These are phyloP conservation scores for Tragelaphus strepsiceros DNA, from an alignment of 2,113 vertebrate genomes.

Conservation along the genomic window DNA sequence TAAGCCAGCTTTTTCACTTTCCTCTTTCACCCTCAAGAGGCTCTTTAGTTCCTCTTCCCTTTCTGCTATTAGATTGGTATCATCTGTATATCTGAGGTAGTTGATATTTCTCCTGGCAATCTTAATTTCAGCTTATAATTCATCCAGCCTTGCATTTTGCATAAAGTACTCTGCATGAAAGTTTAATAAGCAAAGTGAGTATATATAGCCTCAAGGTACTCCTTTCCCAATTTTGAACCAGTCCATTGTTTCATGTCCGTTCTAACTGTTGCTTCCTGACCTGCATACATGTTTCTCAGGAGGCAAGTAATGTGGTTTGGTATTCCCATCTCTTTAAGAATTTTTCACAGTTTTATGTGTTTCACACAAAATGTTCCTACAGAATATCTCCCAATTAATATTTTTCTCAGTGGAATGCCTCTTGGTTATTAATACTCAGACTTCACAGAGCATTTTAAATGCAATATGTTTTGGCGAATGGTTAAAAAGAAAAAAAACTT, in stretches of 20 bases:
- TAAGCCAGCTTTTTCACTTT: not conserved
- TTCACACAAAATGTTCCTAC: not conserved
- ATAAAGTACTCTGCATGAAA: not conserved
- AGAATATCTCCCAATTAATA: not conserved
- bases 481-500: not conserved
- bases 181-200: not conserved
- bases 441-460: not conserved
- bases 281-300: not conserved
- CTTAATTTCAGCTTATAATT: not conserved
- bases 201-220: not conserved
- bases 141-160: not conserved
- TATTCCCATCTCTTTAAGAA: not conserved
- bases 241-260: not conserved
- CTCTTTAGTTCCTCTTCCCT: not conserved
- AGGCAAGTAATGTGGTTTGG: not conserved
- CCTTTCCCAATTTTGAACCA: not conserved
- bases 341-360: not conserved
- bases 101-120: not conserved
- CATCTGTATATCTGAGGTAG: not conserved
- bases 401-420: not conserved
- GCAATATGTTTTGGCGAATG: not conserved
- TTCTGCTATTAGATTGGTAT: not conserved
- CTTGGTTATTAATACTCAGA: not conserved
- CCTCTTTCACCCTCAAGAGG: not conserved
- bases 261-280: not conserved